A percentile compares a stretch with the other conserved stretches of the same genome.
Conservation (phyloP, 2,888 invertebrate genomes). For the Ophraella communa region DNA sequence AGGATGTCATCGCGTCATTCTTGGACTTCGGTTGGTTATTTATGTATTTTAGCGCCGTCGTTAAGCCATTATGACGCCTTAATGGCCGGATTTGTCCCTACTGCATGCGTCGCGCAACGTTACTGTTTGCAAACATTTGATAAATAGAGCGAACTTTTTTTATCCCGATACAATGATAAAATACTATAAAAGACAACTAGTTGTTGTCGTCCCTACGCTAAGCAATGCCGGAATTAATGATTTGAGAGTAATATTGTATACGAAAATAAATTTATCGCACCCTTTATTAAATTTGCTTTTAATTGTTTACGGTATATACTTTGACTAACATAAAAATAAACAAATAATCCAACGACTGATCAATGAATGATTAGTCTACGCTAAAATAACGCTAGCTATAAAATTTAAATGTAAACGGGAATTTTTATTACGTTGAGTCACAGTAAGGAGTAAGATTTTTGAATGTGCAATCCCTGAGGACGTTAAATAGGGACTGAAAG, state of each 20-base stretch:
- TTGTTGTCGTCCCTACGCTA: not conserved
- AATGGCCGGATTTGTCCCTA: slow-evolving; percentile 61
- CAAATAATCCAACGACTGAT: too few species aligned
- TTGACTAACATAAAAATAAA: too few species aligned
- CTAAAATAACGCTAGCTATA: too few species aligned
- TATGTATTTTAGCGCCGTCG: slow-evolving; percentile 60
- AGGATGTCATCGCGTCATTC: slow-evolving; percentile 51
- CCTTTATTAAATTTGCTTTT: too few species aligned
- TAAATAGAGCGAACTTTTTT: slow-evolving; percentile 54
- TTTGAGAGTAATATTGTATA: slow-evolving; percentile 13
- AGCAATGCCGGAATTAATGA: slow-evolving; percentile 14
- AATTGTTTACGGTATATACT: too few species aligned
- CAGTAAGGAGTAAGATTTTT: too few species aligned
- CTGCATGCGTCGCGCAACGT: slow-evolving; percentile 57
- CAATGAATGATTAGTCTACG: too few species aligned
- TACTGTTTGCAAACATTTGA: slow-evolving; percentile 61
- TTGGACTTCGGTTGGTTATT: slow-evolving; percentile 55
- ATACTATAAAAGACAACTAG: slow-evolving; percentile 10
- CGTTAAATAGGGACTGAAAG: too few species aligned
- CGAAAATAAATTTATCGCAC: too few species aligned
- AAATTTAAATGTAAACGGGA: too few species aligned
- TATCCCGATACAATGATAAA: slow-evolving; percentile 13
- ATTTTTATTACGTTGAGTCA: too few species aligned
- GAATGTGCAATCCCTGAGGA: too few species aligned
- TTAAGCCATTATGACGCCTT: slow-evolving; percentile 60